phyloP scores from a whole-genome alignment of 1,140 invertebrate species.

The Heliconius nattereri region DNA sequence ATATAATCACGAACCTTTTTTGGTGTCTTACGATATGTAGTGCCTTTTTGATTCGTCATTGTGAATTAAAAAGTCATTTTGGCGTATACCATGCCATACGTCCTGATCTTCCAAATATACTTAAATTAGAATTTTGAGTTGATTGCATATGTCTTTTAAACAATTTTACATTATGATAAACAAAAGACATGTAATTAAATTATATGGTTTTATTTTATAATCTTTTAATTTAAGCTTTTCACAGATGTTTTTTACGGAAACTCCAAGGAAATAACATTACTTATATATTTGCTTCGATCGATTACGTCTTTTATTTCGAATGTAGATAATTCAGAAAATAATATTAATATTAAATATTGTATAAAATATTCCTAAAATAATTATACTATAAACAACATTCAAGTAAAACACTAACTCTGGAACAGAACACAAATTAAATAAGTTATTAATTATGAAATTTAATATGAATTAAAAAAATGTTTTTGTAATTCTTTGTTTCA shows the following conservation, averaged over 20 bases:
- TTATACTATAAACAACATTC: background rate
- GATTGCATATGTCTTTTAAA: background rate
- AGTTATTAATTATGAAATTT: no score
- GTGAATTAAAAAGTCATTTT: background rate
- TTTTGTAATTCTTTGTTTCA: no score
- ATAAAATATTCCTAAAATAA: background rate
- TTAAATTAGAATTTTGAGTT: background rate
- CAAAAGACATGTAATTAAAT: background rate
- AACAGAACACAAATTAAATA: no score
- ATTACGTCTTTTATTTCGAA: background rate
- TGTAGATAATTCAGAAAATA: background rate
- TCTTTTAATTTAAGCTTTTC: background rate
- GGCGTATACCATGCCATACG: background rate
- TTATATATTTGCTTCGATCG: background rate
- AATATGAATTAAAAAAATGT: no score
- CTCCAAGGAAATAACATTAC: background rate
- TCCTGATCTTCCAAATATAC: background rate
- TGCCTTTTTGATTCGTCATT: slow-evolving; percentile 1
- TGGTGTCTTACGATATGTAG: background rate
- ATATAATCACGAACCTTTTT: background rate
- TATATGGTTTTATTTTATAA: background rate
- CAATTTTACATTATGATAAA: background rate
- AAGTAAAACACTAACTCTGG: background rate
- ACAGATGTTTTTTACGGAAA: background rate
- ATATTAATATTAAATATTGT: background rate